Percentiles rank a stretch among this genome's conserved stretches.
Evolutionary conservation across 2,113 vertebrate genomes (phyloP).

Genomic region (Pelobates fuscus): DNA sequence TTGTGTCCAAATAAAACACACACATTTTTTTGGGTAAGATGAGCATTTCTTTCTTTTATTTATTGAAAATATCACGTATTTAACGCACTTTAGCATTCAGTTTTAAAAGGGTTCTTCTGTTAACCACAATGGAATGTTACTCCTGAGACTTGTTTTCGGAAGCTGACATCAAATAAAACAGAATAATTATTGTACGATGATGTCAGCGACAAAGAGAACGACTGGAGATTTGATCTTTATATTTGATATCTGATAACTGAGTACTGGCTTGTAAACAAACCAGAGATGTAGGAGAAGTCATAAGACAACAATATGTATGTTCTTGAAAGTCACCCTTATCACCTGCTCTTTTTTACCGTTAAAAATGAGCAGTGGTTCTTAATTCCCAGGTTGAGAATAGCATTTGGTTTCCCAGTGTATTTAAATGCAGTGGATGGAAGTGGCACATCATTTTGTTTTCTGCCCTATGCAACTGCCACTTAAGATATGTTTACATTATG

Average conservation of each 20-base stretch:
- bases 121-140: conserved; percentile 22
- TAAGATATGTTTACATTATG: too few relatives aligned
- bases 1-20: too few relatives aligned
- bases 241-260: conserved; percentile 27
- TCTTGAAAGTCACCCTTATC: not conserved
- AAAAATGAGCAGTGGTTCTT: too few relatives aligned
- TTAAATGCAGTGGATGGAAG: too few relatives aligned
- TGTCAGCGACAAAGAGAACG: conserved; percentile 12
- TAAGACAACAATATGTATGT: not conserved
- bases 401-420: too few relatives aligned
- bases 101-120: not conserved
- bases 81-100: not conserved
- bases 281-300: not conserved
- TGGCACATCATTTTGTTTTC: too few relatives aligned
- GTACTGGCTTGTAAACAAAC: conserved; percentile 18
- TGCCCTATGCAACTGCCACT: too few relatives aligned
- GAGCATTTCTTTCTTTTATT: too few relatives aligned
- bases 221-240: conserved; percentile 4
- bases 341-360: not conserved
- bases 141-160: conserved; percentile 5
- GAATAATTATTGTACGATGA: conserved; percentile 22
- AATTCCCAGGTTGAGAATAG: too few relatives aligned
- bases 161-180: conserved; percentile 26
- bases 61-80: not conserved
- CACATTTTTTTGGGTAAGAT: too few relatives aligned